A percentile compares a stretch with the other conserved stretches of the same genome.
Conservation (phyloP, 2,113 vertebrate species). For the Nothoprocta pentlandii region DNA sequence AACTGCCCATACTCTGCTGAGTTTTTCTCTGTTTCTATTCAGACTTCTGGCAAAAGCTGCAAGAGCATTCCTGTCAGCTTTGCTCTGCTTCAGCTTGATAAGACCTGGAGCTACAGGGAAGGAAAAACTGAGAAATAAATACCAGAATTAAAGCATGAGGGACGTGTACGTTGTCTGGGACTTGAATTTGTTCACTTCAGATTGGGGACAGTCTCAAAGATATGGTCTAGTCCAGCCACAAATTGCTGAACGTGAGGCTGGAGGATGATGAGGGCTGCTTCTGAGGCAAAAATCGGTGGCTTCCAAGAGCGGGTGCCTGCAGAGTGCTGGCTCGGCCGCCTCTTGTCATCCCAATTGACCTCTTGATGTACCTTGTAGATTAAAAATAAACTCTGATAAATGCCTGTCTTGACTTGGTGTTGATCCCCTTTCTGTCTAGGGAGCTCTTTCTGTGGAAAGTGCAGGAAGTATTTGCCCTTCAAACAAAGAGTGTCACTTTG, state of each 20-base stretch:
- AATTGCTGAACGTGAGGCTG: background rate
- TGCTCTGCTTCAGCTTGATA: constrained; percentile 39
- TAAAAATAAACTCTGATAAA: constrained; percentile 6
- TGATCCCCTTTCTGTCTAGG: background rate
- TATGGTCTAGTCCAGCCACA: background rate
- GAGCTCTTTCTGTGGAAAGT: constrained; percentile 26
- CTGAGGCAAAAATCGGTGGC: too few relatives aligned
- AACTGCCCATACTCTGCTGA: constrained; percentile 36
- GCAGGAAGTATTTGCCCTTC: constrained; percentile 37
- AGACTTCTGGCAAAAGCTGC: constrained; percentile 48
- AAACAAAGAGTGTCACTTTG: constrained; percentile 27
- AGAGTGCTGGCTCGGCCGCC: background rate
- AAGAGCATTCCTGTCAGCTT: constrained; percentile 20
- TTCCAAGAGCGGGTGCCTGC: background rate
- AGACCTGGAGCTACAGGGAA: constrained; percentile 11
- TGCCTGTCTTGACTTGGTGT: background rate
- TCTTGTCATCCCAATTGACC: background rate
- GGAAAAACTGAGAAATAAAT: constrained; percentile 27
- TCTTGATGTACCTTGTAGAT: constrained; percentile 8
- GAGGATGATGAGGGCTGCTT: background rate
- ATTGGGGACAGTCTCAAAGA: background rate
- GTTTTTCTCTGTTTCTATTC: constrained; percentile 52
- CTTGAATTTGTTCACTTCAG: background rate
- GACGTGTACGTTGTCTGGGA: background rate
- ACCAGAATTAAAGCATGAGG: background rate